Base-by-base conservation (phyloP, 2,797 vertebrate genomes). In the Cirrhinus molitorella region DNA sequence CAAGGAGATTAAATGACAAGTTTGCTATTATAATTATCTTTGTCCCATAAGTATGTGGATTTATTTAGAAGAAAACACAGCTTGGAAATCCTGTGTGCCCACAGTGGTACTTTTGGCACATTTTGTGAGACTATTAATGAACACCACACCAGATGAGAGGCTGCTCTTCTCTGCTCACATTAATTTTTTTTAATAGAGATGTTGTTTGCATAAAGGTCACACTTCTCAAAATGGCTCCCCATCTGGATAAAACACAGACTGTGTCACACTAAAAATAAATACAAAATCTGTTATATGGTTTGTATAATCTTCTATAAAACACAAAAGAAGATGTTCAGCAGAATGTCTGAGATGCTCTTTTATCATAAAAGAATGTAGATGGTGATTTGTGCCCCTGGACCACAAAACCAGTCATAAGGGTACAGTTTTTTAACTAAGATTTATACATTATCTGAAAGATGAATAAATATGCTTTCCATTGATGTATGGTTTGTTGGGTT, bases 171-270 rank as follows among this genome's bases (percentile, higher is more conserved):
- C 43, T 31, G 16, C 61, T 23, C 71, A 34, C 19, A 8, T 53
- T 71, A 34, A 68, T 68, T 71, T 79, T n/a, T 81, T 49, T 65
- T 83, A 84, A 83, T 83, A 34, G 28, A 88, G 73, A 72, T 49
- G 13, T 85, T 55, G 70, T 43, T 51, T 81, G 82, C 34, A 16
- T 81, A 85, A 88, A 88, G 83, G 85, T 88, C 86, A 84, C 13
- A 34, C 55, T 25, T 49, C 43, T 67, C 23, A 40, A 85, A 83
- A 68, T 75, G 68, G 75, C 47, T 76, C 66, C 23, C 61, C 53
- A 47, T 74, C 80, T 83, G 80, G 75, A 59, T 70, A 68, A 65
- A 53, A 53, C 8, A 21, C 17, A 10, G 40, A 72, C 53, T 43
- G 47, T 66, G 83, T 51, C 80, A 53, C 25, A 31, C 14, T 63